Percentiles rank a stretch among this genome's conserved stretches.
phyloP scores from a whole-genome alignment of 1,140 invertebrate species.

The Nomia melanderi region DNA sequence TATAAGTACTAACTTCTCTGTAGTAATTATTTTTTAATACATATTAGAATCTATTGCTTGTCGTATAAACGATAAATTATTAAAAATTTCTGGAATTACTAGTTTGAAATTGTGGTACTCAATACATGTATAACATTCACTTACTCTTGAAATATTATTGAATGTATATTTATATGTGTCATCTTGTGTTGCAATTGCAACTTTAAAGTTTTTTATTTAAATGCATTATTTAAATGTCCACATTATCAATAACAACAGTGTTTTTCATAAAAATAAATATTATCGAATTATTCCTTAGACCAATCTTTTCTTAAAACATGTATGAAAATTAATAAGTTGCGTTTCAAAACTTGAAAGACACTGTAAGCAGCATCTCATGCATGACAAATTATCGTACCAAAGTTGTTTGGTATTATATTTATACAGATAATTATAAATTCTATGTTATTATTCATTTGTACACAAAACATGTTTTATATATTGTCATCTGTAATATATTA shows the following conservation, averaged over 20 bases:
- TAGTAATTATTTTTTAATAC: neutral
- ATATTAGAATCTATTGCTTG: constrained; percentile 11
- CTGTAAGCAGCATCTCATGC: constrained; percentile 12
- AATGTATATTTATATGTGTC: constrained; percentile 4
- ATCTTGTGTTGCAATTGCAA: constrained; percentile 20
- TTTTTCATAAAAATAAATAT: constrained; percentile 5
- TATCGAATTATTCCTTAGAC: neutral
- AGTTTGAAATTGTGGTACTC: constrained; percentile 3
- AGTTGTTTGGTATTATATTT: constrained; percentile 4
- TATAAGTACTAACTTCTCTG: constrained; percentile 6
- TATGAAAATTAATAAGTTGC: neutral
- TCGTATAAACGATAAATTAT: neutral
- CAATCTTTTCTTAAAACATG: constrained; percentile 12
- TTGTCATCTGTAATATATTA: constrained; percentile 25
- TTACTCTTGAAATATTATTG: constrained; percentile 20
- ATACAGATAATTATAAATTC: constrained; percentile 16
- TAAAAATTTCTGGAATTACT: neutral
- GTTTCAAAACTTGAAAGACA: neutral
- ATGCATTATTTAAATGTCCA: neutral
- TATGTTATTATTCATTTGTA: constrained; percentile 32
- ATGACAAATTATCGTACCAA: constrained; percentile 21
- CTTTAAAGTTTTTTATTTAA: constrained; percentile 8
- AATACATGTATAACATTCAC: constrained; percentile 38
- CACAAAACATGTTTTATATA: constrained; percentile 26
- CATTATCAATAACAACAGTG: constrained; percentile 5